Evolutionary conservation across 2,888 invertebrate species (phyloP).

Genomic region (Orthosia gothica): DNA sequence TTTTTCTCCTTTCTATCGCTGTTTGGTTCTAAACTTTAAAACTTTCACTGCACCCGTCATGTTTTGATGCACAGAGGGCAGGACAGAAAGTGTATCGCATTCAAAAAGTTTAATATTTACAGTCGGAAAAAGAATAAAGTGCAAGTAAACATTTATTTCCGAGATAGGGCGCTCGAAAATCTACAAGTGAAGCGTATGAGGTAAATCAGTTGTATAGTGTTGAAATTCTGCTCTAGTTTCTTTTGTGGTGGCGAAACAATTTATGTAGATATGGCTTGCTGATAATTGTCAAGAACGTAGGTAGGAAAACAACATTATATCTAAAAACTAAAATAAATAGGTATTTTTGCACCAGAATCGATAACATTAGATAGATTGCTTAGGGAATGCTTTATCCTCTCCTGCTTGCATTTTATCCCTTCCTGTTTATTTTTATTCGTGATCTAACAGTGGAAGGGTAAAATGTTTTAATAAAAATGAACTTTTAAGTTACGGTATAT

Average conservation of each 20-base stretch:
- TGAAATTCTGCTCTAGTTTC: conserved; percentile 16
- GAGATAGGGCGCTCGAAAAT: neutral
- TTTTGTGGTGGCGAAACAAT: neutral
- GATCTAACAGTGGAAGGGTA: too few relatives aligned
- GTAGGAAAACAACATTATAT: conserved; percentile 1
- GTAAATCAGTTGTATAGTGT: neutral
- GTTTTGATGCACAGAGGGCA: too few relatives aligned
- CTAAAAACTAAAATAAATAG: neutral
- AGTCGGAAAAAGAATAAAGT: neutral
- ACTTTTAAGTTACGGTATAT: too few relatives aligned
- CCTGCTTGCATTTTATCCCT: too few relatives aligned
- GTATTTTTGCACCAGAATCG: neutral
- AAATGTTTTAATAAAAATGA: too few relatives aligned
- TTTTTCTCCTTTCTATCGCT: too few relatives aligned
- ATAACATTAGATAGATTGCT: neutral
- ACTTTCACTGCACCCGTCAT: too few relatives aligned
- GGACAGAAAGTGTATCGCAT: too few relatives aligned
- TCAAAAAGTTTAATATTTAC: too few relatives aligned
- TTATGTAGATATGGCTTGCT: conserved; percentile 6
- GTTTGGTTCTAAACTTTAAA: too few relatives aligned
- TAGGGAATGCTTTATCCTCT: neutral
- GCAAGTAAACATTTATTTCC: too few relatives aligned
- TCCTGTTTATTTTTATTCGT: too few relatives aligned
- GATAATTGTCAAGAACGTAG: conserved; percentile 5
- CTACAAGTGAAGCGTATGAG: neutral